These are phyloP conservation scores for Drosophila macrospina DNA, from an alignment of 2,888 invertebrate genomes.

Conservation along the genomic window DNA sequence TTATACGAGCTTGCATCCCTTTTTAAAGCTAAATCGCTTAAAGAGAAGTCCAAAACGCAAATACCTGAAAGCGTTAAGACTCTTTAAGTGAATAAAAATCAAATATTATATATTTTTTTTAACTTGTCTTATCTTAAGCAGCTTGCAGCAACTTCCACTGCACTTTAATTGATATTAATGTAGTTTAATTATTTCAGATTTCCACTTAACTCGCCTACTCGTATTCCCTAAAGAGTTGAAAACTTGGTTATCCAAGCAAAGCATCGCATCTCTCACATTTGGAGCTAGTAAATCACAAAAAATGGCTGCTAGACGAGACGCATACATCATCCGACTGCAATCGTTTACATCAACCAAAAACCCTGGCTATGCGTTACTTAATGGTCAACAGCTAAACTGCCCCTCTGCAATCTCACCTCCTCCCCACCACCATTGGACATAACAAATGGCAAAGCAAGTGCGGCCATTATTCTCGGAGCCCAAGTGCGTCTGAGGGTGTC, in stretches of 20 bases:
- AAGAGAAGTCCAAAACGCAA: too few relatives aligned
- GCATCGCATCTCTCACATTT: conserved; percentile 33
- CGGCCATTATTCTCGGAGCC: conserved; percentile 60
- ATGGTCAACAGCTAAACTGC: conserved; percentile 55
- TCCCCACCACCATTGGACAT: conserved; percentile 17
- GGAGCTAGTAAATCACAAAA: conserved; percentile 48
- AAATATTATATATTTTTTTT: background rate
- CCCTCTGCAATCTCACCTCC: background rate
- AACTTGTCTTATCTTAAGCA: background rate
- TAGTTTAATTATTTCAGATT: conserved; percentile 14
- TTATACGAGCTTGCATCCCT: too few relatives aligned
- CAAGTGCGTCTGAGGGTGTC: conserved; percentile 13
- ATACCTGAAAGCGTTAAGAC: too few relatives aligned
- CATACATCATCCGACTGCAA: conserved; percentile 67
- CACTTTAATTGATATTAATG: conserved; percentile 22
- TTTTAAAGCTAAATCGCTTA: too few relatives aligned
- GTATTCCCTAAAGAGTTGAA: conserved; percentile 15
- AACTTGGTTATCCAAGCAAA: conserved; percentile 15
- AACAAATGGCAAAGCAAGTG: conserved; percentile 65
- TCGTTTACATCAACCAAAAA: conserved; percentile 30
- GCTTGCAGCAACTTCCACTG: background rate
- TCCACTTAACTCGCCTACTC: background rate
- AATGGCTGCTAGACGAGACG: conserved; percentile 61
- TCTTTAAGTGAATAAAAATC: background rate
- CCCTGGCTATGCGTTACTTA: conserved; percentile 59